Percentiles rank a stretch among this genome's conserved stretches.
These are phyloP conservation scores for Penaeus japonicus DNA, from an alignment of 1,140 invertebrate genomes.

Conservation along the genomic window DNA sequence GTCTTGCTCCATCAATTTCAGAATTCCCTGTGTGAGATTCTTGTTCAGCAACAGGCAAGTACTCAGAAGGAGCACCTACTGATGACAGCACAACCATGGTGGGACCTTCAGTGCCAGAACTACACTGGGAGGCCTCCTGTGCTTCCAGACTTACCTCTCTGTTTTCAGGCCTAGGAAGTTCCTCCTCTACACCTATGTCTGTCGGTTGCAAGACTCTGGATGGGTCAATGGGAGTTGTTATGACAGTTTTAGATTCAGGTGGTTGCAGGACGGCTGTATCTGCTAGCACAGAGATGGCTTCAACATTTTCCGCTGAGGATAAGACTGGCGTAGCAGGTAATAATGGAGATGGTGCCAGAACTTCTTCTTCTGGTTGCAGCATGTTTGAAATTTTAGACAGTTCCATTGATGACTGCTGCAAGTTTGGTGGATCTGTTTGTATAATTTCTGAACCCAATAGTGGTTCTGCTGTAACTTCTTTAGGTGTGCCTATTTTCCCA, in stretches of 20 bases:
- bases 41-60: neutral
- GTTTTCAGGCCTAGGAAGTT: neutral
- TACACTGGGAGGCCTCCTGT: conserved; percentile 8
- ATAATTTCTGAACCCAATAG: neutral
- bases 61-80: conserved; percentile 26
- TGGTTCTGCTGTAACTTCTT: conserved; percentile 8
- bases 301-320: neutral
- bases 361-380: conserved; percentile 4
- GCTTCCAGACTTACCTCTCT: neutral
- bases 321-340: conserved; percentile 15
- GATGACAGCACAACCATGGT: conserved; percentile 38
- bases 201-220: conserved; percentile 24
- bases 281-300: neutral
- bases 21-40: neutral
- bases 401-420: neutral
- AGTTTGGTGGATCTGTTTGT: neutral
- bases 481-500: neutral
- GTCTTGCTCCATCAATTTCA: conserved; percentile 15
- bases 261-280: conserved; percentile 30
- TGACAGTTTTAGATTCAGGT: conserved; percentile 12
- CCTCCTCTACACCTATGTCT: conserved; percentile 11
- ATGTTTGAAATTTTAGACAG: conserved; percentile 10
- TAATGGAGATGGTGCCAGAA: neutral
- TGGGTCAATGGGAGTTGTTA: conserved; percentile 6
- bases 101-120: neutral